Evolutionary conservation across 1,140 invertebrate genomes (phyloP).

Genomic region (Portunus trituberculatus): DNA sequence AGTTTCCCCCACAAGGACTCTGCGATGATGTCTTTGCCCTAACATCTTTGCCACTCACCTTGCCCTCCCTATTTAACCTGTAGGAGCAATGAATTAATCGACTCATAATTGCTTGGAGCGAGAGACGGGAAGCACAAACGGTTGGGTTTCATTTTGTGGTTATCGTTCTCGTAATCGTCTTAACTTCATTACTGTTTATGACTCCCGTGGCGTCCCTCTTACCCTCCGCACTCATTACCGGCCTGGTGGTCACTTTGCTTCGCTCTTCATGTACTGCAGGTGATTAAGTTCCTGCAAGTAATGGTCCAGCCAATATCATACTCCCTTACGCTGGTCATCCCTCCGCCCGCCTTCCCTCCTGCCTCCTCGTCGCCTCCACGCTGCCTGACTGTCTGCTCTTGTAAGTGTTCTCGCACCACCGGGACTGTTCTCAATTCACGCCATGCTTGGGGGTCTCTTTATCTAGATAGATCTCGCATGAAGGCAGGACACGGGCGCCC

Average conservation of each 20-base stretch:
- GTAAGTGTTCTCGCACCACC: background rate
- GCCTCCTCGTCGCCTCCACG: background rate
- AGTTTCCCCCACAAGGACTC: background rate
- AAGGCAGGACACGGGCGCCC: background rate
- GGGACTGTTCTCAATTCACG: background rate
- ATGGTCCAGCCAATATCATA: background rate
- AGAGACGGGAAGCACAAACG: background rate
- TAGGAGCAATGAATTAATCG: background rate
- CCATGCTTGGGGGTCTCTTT: background rate
- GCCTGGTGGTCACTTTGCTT: background rate
- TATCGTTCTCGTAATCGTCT: background rate
- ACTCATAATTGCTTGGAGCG: background rate
- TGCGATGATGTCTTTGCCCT: background rate
- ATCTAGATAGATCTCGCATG: background rate
- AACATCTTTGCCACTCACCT: no score
- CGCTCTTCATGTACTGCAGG: background rate
- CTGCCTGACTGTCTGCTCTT: background rate
- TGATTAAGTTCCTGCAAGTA: background rate
- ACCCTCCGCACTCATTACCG: background rate
- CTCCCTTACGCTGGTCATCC: no score
- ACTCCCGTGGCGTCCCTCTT: background rate
- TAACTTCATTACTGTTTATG: background rate
- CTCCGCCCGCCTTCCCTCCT: background rate
- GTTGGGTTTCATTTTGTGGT: background rate
- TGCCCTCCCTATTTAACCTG: background rate